Percentiles rank a stretch among this genome's conserved stretches.
These are phyloP conservation scores for Mimumesa dahlbomi DNA, from an alignment of 2,888 invertebrate species.

Conservation along the genomic window DNA sequence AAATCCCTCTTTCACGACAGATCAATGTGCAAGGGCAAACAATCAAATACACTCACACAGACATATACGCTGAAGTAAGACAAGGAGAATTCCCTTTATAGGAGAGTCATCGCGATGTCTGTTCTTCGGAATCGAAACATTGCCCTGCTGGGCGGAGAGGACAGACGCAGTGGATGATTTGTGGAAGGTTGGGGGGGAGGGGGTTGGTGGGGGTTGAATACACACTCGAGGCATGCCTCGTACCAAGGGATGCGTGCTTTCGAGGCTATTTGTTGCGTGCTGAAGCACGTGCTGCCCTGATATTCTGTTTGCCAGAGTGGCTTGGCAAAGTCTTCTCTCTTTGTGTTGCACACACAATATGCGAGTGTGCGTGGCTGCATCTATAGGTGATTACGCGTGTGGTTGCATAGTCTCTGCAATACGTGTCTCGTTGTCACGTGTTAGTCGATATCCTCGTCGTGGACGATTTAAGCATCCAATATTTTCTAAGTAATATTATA, in stretches of 20 bases:
- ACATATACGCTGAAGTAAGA: conserved; percentile 36
- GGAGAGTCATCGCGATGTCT: neutral
- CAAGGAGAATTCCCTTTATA: conserved; percentile 17
- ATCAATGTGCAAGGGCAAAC: conserved; percentile 34
- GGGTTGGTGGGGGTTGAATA: conserved; percentile 52
- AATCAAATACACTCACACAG: conserved; percentile 31
- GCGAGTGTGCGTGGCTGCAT: conserved; percentile 3
- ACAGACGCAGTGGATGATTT: conserved; percentile 23
- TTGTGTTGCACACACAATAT: conserved; percentile 9
- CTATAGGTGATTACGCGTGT: conserved; percentile 16
- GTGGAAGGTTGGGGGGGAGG: neutral
- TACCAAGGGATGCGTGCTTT: conserved; percentile 65
- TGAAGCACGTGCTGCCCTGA: conserved; percentile 69
- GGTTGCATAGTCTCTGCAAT: neutral
- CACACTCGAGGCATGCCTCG: conserved; percentile 60
- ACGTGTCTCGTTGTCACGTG: conserved; percentile 27
- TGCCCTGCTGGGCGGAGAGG: conserved; percentile 11
- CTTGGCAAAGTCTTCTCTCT: conserved; percentile 31
- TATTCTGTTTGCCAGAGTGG: conserved; percentile 64
- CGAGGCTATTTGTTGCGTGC: conserved; percentile 72
- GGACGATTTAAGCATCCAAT: conserved; percentile 62
- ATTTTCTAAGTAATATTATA: conserved; percentile 49
- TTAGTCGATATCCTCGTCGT: conserved; percentile 13
- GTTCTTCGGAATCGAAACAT: conserved; percentile 23
- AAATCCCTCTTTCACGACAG: conserved; percentile 4